Base-by-base conservation (phyloP, 2,113 vertebrate genomes). In the Callipepla californica region DNA sequence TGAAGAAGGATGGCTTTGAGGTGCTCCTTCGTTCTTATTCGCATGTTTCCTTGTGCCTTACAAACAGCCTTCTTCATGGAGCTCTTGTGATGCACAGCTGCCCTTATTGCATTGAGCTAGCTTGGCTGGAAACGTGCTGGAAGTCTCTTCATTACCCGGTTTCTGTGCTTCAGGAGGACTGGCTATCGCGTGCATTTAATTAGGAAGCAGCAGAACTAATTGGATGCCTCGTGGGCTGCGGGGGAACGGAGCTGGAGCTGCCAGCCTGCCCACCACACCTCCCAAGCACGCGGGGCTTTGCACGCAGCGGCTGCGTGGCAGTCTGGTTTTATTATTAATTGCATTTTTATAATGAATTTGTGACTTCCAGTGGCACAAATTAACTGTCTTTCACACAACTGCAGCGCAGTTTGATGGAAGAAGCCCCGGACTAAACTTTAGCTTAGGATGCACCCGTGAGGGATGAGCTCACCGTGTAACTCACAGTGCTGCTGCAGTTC, bases 151-250 rank as follows among this genome's bases (percentile, higher is more conserved):
- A 53, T 93, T 83, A 82, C 34, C 17, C 55, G 4, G 17, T 26
- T 87, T 36, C 47, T 81, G 4, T 89, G 75, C 44, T 91, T 74
- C 8, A 25, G 38, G 87, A 68, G 44, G 82, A 23, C 65, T 80
- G 87, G 57, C 61, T 86, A 10, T 88, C 83, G 68, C 61, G 5
- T 25, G 94, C 79, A 72, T 89, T 94, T 92, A 95, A 91, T 95
- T 91, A 91, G 81, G 87, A 68, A 40, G 47, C 63, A 63, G 4
- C 65, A 78, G 68, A 0, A 0, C 36, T 88, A 93, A 90, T 96
- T 75, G 83, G 57, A 74, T 73, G 3, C 0, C 28, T 89, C 9
- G 1, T 22, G 62, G 2, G 2, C 76, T 85, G 72, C 47, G 11
- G 68, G 77, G 66, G 57, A n/a, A 7, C 48, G 65, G 65, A 25